Evolutionary conservation across 2,888 invertebrate genomes (phyloP).

Genomic region (Cephalotes varians): DNA sequence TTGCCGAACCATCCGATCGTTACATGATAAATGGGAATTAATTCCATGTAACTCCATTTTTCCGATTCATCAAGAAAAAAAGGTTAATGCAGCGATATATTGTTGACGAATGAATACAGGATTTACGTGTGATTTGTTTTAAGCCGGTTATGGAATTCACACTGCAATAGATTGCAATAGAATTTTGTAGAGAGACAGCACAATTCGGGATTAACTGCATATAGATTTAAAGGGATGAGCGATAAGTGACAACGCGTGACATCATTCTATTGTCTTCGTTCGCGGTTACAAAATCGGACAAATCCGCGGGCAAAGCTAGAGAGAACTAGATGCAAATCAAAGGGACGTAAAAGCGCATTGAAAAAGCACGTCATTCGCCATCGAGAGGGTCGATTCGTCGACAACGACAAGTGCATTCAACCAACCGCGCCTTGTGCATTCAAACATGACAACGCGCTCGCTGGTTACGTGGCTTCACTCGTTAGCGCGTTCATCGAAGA

Average conservation of each 20-base stretch:
- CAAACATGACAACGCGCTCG: constrained; percentile 19
- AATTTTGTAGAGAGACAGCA: not conserved
- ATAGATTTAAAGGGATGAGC: not conserved
- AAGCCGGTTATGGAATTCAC: constrained; percentile 14
- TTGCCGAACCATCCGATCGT: not conserved
- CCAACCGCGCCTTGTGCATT: constrained; percentile 21
- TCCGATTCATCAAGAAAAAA: not conserved
- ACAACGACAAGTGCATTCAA: constrained; percentile 17
- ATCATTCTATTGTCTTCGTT: constrained; percentile 14
- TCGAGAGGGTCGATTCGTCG: not conserved
- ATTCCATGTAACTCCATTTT: not conserved
- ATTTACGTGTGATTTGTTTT: constrained; percentile 11
- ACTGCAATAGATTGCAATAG: not conserved
- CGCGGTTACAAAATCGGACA: constrained; percentile 1
- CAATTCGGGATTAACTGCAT: constrained; percentile 4
- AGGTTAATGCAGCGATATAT: not conserved
- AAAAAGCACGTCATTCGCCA: constrained; percentile 5
- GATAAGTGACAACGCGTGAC: constrained; percentile 4
- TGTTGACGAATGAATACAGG: constrained; percentile 15
- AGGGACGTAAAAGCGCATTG: constrained; percentile 11
- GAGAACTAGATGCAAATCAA: not conserved
- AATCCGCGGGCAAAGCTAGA: not conserved
- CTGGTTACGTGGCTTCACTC: constrained; percentile 37
- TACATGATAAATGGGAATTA: constrained; percentile 16
- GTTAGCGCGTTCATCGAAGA: constrained; percentile 30